Conservation (phyloP, 2,797 vertebrate genomes). For the Echiichthys vipera region DNA sequence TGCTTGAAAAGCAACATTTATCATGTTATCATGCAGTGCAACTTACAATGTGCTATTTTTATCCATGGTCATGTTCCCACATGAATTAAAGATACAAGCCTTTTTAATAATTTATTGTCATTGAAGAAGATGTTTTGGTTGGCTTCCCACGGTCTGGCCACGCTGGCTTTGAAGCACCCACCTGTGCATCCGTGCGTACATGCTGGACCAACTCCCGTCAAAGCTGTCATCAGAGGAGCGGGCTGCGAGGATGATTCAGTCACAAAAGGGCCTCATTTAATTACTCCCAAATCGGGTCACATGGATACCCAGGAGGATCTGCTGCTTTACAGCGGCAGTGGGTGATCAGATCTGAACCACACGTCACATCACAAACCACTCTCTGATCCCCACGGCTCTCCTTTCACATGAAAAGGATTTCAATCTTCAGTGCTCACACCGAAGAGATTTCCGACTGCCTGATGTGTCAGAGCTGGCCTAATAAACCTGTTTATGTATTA, state of each 20-base stretch:
- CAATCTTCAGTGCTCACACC: constrained; percentile 56
- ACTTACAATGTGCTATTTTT: constrained; percentile 64
- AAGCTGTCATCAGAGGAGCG: constrained; percentile 61
- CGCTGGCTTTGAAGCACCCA: constrained; percentile 65
- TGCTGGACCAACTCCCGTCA: constrained; percentile 61
- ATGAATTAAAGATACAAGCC: constrained; percentile 77
- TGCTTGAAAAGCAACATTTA: constrained; percentile 35
- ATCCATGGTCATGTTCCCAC: constrained; percentile 71
- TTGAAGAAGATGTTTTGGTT: constrained; percentile 72
- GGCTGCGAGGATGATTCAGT: constrained; percentile 67
- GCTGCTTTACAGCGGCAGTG: constrained; percentile 41
- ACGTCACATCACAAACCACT: constrained; percentile 59
- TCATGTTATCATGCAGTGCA: constrained; percentile 33
- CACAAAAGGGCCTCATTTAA: constrained; percentile 74
- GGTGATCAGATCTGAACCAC: constrained; percentile 55
- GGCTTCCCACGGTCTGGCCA: constrained; percentile 60
- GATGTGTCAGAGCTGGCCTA: constrained; percentile 48
- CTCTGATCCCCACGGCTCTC: constrained; percentile 46
- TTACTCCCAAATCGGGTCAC: constrained; percentile 74
- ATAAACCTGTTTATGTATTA: constrained; percentile 72
- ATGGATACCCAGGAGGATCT: constrained; percentile 57
- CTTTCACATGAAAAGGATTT: constrained; percentile 64
- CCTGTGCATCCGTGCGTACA: constrained; percentile 57
- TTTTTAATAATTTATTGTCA: constrained; percentile 81
- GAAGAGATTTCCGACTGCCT: constrained; percentile 67